Percentiles rank a stretch among this genome's conserved stretches.
Evolutionary conservation across 2,888 invertebrate species (phyloP).

Genomic region (Malthinus flaveolus): DNA sequence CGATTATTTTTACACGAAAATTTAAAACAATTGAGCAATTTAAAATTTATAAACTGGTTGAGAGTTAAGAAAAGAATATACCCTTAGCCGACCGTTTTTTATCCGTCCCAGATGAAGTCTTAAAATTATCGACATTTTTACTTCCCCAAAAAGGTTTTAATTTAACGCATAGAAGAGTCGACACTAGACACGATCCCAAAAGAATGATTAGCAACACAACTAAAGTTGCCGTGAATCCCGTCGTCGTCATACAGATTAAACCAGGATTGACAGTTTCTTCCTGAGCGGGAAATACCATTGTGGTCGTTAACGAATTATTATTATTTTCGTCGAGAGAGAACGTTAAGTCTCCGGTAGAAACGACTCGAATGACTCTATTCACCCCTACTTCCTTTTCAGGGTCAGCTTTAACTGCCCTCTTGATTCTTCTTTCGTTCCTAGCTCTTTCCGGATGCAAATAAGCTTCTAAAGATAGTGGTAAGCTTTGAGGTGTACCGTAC

Average conservation of each 20-base stretch:
- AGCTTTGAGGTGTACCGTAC: constrained; percentile 72
- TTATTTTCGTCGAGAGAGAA: constrained; percentile 75
- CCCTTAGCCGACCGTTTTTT: constrained; percentile 61
- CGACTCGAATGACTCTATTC: constrained; percentile 86
- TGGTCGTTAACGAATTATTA: constrained; percentile 61
- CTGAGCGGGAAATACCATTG: constrained; percentile 73
- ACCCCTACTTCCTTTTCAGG: constrained; percentile 85
- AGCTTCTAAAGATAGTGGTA: constrained; percentile 63
- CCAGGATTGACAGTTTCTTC: constrained; percentile 59
- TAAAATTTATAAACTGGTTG: background rate
- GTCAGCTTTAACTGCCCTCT: constrained; percentile 63
- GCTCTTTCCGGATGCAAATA: constrained; percentile 70
- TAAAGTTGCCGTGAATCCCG: constrained; percentile 87
- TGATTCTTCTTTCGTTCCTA: constrained; percentile 72
- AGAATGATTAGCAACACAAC: constrained; percentile 81
- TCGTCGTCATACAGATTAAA: constrained; percentile 91
- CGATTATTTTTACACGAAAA: too few relatives aligned
- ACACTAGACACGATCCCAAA: constrained; percentile 81
- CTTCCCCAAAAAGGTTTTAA: constrained; percentile 67
- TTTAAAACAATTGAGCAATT: too few relatives aligned
- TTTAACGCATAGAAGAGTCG: constrained; percentile 82
- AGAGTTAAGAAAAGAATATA: constrained; percentile 66
- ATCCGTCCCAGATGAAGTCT: constrained; percentile 14
- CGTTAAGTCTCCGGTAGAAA: constrained; percentile 87
- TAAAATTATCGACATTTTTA: constrained; percentile 15